A percentile compares a stretch with the other conserved stretches of the same genome.
Evolutionary conservation across 2,113 vertebrate species (phyloP).

Genomic region (Leptodactylus fuscus): DNA sequence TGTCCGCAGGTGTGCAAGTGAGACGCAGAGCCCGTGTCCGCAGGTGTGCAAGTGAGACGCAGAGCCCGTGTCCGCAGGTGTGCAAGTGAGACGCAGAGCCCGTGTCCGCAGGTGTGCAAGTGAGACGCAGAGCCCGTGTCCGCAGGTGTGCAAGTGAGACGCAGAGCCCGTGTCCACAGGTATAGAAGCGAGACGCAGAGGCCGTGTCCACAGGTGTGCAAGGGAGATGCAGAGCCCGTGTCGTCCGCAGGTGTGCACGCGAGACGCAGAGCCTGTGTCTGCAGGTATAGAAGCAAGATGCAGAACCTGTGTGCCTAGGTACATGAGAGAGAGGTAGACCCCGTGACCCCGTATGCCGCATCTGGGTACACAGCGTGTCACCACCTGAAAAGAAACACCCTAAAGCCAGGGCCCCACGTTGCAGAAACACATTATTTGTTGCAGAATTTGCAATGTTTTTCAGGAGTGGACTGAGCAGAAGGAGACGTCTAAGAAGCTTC

Average conservation of each 20-base stretch:
- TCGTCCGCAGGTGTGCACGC: neutral
- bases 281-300: neutral
- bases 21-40: neutral
- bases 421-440: too few relatives aligned
- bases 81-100: neutral
- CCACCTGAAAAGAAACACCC: too few relatives aligned
- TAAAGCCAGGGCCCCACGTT: too few relatives aligned
- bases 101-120: neutral
- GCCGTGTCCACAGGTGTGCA: neutral
- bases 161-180: neutral
- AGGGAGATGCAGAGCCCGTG: neutral
- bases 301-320: neutral
- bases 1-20: neutral
- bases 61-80: neutral
- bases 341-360: too few relatives aligned
- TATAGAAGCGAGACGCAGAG: neutral
- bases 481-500: too few relatives aligned
- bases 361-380: too few relatives aligned
- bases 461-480: too few relatives aligned
- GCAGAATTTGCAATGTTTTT: too few relatives aligned
- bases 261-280: neutral
- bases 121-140: neutral
- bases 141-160: neutral
- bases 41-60: neutral
- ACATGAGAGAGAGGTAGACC: too few relatives aligned